Evolutionary conservation across 2,113 vertebrate genomes (phyloP).

Genomic region (Petromus typicus): DNA sequence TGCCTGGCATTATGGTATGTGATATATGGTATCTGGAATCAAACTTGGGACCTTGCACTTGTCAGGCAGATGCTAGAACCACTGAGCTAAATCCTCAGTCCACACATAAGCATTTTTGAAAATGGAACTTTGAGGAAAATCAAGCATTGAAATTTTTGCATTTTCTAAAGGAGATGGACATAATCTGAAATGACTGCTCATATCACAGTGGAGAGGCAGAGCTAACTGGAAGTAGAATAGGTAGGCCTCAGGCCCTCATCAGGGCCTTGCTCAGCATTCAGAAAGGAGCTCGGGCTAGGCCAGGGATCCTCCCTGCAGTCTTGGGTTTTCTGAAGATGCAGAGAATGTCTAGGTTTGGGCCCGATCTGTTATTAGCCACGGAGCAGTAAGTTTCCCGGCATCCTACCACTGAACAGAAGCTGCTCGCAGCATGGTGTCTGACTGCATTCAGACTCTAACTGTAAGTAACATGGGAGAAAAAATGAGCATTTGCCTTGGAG

Average conservation of each 20-base stretch:
- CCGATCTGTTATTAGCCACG: neutral
- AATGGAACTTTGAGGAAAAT: neutral
- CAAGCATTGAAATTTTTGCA: neutral
- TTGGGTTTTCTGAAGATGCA: too few species aligned
- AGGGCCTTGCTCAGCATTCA: fast-evolving
- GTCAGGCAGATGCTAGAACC: too few species aligned
- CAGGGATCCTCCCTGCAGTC: fast-evolving
- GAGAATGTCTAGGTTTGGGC: too few species aligned
- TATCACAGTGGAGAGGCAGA: neutral
- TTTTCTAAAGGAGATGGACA: neutral
- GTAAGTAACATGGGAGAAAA: neutral
- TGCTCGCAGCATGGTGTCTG: neutral
- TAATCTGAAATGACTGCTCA: neutral
- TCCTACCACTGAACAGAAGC: fast-evolving
- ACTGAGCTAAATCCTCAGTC: too few species aligned
- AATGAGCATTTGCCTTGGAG: neutral
- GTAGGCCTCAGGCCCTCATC: fast-evolving
- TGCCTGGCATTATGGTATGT: too few species aligned
- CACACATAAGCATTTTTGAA: too few species aligned
- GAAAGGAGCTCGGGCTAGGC: fast-evolving
- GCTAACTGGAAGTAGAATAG: too few species aligned
- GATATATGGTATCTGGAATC: too few species aligned
- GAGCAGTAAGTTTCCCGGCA: neutral
- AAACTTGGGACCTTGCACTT: too few species aligned
- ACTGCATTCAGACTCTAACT: too few species aligned